These are phyloP conservation scores for Ostrea denselamellosa DNA, from an alignment of 1,140 invertebrate species.

Conservation along the genomic window DNA sequence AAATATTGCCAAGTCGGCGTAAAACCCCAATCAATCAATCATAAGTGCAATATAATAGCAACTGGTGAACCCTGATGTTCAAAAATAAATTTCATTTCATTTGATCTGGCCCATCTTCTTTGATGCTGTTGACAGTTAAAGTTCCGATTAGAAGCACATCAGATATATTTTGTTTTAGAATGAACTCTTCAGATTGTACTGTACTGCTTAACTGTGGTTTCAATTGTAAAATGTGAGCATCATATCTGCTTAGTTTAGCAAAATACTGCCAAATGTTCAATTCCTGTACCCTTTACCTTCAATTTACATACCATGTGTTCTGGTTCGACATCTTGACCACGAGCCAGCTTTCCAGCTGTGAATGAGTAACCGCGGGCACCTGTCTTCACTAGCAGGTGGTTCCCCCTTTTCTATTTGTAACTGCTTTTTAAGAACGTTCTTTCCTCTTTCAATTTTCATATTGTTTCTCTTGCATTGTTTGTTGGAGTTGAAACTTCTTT, in stretches of 20 bases:
- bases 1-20: no score
- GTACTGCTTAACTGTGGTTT: neutral
- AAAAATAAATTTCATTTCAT: neutral
- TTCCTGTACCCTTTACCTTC: neutral
- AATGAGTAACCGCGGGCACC: neutral
- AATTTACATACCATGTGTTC: neutral
- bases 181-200: neutral
- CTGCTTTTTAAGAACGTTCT: neutral
- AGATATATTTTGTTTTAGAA: neutral
- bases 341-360: neutral
- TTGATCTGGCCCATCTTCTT: neutral
- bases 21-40: no score
- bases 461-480: no score
- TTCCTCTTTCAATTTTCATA: neutral
- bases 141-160: neutral
- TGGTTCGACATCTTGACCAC: neutral
- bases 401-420: neutral
- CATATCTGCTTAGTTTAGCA: neutral
- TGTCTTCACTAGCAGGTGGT: neutral
- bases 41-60: no score
- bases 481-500: no score
- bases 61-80: no score
- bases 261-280: neutral
- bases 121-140: neutral
- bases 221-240: neutral